Evolutionary conservation across 2,888 invertebrate genomes (phyloP), one percentile per base, ranked within the genome.

Genomic region (Seira musarum): DNA sequence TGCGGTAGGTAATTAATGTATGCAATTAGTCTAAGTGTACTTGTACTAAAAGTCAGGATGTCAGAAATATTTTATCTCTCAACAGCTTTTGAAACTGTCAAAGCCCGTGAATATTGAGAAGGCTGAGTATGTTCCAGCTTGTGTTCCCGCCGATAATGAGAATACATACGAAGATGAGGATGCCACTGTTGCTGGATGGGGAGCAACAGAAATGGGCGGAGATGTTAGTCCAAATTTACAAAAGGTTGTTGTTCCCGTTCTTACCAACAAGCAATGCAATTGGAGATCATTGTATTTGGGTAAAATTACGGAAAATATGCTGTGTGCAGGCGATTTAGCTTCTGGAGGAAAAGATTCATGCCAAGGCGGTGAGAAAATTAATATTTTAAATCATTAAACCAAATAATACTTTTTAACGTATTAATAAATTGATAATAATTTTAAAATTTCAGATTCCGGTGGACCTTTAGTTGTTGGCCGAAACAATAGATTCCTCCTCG

Each of bases 261-360:
- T 83, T 2, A 72, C 79, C 25, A 83, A 83, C 30, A 79, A 78
- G 61, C 75, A 74, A 10, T 83, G 83, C 46, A 83, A 83, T 60
- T 83, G 83, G 83, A 71, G 79, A 69, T 73, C 83, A 2, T 24
- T 83, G 19, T 83, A 83, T 35, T 19, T 81, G 21, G 83, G 83
- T n/a, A 78, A 76, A 24, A 80, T 82, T 22, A 82, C 82, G 5
- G 82, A 80, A 1, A 82, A 80, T 17, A 76, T 76, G 71, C 30
- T 82, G 2, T 82, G 82, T 35, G 82, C 82, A 17, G 82, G 82
- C 3, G 80, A 82, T 19, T 24, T 82, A n/a, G 46, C 72, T 8
- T 65, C 73, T 3, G 82, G 82, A 1, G 82, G 82, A 19, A 82
- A 80, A 57, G 82, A 82, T 25, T 70, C 71, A 61, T 82, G 82